phyloP scores from a whole-genome alignment of 1,140 invertebrate genomes.

The Drosophila persimilis region DNA sequence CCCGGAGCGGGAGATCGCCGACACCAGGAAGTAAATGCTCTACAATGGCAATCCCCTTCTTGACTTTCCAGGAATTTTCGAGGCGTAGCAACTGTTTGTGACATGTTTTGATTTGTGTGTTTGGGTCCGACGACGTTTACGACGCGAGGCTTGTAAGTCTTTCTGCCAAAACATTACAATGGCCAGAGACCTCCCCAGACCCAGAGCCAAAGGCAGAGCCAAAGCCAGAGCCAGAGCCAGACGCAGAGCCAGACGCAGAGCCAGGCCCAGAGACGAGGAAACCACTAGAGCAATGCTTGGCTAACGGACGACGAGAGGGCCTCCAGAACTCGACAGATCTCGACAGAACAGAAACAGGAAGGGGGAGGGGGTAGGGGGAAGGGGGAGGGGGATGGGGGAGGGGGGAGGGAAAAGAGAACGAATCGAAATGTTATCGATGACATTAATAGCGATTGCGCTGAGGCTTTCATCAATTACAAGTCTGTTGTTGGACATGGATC shows the following conservation, averaged over 20 bases:
- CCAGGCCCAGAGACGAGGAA: too few relatives aligned
- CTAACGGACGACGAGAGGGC: conserved; percentile 5
- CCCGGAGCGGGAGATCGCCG: too few relatives aligned
- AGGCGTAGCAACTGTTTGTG: conserved; percentile 81
- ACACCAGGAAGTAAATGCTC: conserved; percentile 71
- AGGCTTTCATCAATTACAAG: conserved; percentile 77
- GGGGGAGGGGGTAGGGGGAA: too few relatives aligned
- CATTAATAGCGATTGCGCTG: conserved; percentile 75
- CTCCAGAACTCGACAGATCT: conserved; percentile 21
- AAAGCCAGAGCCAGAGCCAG: neutral
- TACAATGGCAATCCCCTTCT: conserved; percentile 20
- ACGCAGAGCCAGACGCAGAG: neutral
- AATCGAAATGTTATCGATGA: conserved; percentile 74
- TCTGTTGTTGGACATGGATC: conserved; percentile 56
- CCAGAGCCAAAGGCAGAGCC: neutral
- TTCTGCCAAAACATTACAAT: conserved; percentile 5
- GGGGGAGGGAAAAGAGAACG: neutral
- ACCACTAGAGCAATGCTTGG: too few relatives aligned
- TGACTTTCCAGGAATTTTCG: conserved; percentile 69
- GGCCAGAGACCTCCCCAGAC: neutral
- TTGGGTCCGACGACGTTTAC: conserved; percentile 67
- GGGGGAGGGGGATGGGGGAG: too few relatives aligned
- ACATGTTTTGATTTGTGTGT: conserved; percentile 81
- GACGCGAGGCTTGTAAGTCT: conserved; percentile 56
- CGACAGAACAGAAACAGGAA: too few relatives aligned